Conservation (phyloP, 1,140 invertebrate genomes). For the Psix sp. region DNA sequence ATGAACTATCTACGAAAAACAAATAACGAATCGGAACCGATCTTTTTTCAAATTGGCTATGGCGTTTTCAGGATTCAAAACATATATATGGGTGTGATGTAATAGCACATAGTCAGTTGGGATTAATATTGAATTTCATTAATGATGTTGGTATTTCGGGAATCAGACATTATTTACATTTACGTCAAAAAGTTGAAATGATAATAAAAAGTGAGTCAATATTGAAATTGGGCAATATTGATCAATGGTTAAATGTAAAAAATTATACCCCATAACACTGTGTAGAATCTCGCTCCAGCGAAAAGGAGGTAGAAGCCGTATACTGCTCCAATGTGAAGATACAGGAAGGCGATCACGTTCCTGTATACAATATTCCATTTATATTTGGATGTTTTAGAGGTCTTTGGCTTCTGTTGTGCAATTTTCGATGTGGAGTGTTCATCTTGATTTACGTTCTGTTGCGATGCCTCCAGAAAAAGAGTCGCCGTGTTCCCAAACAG, state of each 20-base stretch:
- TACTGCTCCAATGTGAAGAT: constrained; percentile 80
- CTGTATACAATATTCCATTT: constrained; percentile 84
- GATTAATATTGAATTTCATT: too few relatives aligned
- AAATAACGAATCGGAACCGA: too few relatives aligned
- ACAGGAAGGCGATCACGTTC: constrained; percentile 83
- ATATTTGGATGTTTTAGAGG: constrained; percentile 65
- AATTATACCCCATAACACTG: constrained; percentile 78
- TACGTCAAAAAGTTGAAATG: too few relatives aligned
- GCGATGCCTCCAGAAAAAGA: constrained; percentile 72
- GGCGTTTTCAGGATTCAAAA: too few relatives aligned
- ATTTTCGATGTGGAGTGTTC: constrained; percentile 46
- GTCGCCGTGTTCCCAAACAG: constrained; percentile 74
- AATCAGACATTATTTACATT: too few relatives aligned
- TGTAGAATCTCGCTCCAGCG: constrained; percentile 74
- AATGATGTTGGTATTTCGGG: too few relatives aligned
- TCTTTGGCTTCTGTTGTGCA: constrained; percentile 55
- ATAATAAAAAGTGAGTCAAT: too few relatives aligned
- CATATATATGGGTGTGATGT: too few relatives aligned
- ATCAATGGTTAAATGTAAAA: neutral
- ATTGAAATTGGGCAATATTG: too few relatives aligned
- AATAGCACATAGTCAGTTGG: too few relatives aligned
- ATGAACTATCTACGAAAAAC: too few relatives aligned
- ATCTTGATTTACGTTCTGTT: constrained; percentile 66
- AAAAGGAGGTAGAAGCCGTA: constrained; percentile 81
- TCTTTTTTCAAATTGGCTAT: too few relatives aligned